Conservation (phyloP, 23 tunicate species). For the Ciona savignyi region DNA sequence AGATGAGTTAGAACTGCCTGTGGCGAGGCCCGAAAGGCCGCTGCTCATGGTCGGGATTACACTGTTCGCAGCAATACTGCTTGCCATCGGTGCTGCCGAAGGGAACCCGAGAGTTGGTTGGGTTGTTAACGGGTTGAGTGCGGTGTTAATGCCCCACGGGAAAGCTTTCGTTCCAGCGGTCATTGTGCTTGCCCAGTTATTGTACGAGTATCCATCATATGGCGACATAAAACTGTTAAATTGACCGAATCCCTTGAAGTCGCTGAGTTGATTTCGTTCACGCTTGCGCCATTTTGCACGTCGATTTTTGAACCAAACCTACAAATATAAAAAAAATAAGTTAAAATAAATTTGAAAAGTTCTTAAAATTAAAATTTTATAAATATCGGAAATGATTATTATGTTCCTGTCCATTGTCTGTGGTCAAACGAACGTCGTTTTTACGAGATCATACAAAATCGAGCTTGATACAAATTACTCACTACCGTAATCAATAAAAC, state of each 20-base stretch:
- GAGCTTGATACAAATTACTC: not conserved
- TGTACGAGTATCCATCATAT: slow-evolving; percentile 49
- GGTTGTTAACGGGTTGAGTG: slow-evolving; percentile 53
- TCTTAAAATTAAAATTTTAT: too few species aligned
- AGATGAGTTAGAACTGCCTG: slow-evolving; percentile 27
- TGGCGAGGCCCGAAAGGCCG: slow-evolving; percentile 52
- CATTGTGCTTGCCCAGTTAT: slow-evolving; percentile 81
- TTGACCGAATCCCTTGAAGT: slow-evolving; percentile 51
- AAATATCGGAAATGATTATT: too few species aligned
- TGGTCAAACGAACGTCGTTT: too few species aligned
- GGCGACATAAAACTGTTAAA: slow-evolving; percentile 51
- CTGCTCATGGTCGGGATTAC: slow-evolving; percentile 61
- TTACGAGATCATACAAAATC: too few species aligned
- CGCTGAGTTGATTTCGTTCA: slow-evolving; percentile 94
- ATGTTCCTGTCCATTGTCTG: too few species aligned
- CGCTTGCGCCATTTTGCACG: slow-evolving; percentile 99
- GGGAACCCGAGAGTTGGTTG: slow-evolving; percentile 46
- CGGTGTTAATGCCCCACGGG: slow-evolving; percentile 76
- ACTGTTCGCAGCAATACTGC: slow-evolving; percentile 32
- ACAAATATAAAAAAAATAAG: too few species aligned
- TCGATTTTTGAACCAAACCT: slow-evolving; percentile 99
- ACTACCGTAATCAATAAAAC: not conserved
- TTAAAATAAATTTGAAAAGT: not conserved
- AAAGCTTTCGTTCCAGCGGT: slow-evolving; percentile 67
- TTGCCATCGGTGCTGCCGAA: slow-evolving; percentile 28